Conservation (phyloP, 2,888 invertebrate genomes). For the Tenthredo livida region DNA sequence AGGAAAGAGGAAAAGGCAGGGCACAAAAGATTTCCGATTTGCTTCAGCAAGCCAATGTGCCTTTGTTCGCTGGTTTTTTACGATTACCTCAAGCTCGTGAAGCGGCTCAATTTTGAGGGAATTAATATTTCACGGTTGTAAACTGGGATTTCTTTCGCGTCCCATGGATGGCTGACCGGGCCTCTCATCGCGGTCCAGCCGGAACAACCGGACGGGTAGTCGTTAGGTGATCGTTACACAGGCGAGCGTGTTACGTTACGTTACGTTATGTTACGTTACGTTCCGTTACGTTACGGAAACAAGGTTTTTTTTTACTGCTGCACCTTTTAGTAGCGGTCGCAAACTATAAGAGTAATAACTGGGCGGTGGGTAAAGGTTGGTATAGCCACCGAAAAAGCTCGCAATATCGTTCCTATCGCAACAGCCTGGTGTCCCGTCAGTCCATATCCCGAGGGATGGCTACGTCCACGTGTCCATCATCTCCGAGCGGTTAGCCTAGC, state of each 20-base stretch:
- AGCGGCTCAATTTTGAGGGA: slow-evolving; percentile 33
- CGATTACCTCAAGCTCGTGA: slow-evolving; percentile 31
- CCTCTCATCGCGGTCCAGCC: neutral
- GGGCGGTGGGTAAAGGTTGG: neutral
- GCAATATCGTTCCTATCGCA: slow-evolving; percentile 45
- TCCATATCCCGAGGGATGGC: slow-evolving; percentile 45
- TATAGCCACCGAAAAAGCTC: slow-evolving; percentile 19
- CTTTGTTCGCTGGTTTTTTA: slow-evolving; percentile 42
- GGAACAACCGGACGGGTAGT: slow-evolving; percentile 24
- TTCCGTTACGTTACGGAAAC: slow-evolving; percentile 5
- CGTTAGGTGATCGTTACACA: slow-evolving; percentile 31
- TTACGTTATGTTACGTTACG: neutral
- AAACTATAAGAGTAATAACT: slow-evolving; percentile 35
- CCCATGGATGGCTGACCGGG: neutral
- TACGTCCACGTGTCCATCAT: slow-evolving; percentile 49
- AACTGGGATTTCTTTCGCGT: slow-evolving; percentile 11
- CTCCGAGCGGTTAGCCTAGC: slow-evolving; percentile 43
- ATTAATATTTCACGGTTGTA: slow-evolving; percentile 48
- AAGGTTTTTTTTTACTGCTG: slow-evolving; percentile 43
- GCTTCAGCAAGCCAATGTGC: slow-evolving; percentile 42
- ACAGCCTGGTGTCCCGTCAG: slow-evolving; percentile 35
- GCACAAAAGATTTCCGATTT: slow-evolving; percentile 49
- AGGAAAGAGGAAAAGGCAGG: neutral
- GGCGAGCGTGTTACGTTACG: neutral
- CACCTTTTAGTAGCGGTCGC: slow-evolving; percentile 37